Base-by-base conservation (phyloP, 2,888 invertebrate species). In the Dexiosoma caninum region DNA sequence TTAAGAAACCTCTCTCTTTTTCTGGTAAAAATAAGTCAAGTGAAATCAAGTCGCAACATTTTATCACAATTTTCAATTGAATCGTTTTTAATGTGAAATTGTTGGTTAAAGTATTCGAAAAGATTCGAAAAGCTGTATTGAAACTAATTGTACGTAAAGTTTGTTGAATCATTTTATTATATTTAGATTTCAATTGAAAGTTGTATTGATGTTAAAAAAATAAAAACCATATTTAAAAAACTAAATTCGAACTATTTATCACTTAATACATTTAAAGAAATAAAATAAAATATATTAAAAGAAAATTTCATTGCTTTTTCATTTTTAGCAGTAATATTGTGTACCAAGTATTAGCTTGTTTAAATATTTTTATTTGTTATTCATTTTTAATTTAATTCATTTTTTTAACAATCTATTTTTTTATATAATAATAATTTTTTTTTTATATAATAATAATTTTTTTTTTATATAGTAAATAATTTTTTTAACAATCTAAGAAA, bases 191-290 rank as follows among this genome's bases (percentile, higher is more conserved):
- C 77, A 69, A 72, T 69, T 81, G 81, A 74, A 64, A 77, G 72
- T 74, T 81, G 81, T 74, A 59, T 80, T 66, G 57, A 59, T 80
- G 75, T 80, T 67, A 64, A 49, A 44, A 30, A 60, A 62, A 67
- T 64, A 32, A 19, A 12, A 10, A 40, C n/a, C n/a, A 49, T 60
- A 75, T 66, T 69, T 77, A 49, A 77, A n/a, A 69, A 60, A 66
- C 42, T 37, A 81, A 81, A 74, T 74, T 81, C 64, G 44, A 81
- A 81, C 81, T 81, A 74, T 81, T 81, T 81, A 81, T 81, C 81
- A 77, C 77, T 70, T 81, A 77, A 81, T 67, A 76, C 76, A 80
- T 67, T 80, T 10, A 75, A 66, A 71, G 44, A 72, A 67, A 71
- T 40, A 55, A 42, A 57, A 66, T 64, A 59, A 67, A 62, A 35